Evolutionary conservation across 1,140 invertebrate species (phyloP).

Genomic region (Drosophila rhopaloa): DNA sequence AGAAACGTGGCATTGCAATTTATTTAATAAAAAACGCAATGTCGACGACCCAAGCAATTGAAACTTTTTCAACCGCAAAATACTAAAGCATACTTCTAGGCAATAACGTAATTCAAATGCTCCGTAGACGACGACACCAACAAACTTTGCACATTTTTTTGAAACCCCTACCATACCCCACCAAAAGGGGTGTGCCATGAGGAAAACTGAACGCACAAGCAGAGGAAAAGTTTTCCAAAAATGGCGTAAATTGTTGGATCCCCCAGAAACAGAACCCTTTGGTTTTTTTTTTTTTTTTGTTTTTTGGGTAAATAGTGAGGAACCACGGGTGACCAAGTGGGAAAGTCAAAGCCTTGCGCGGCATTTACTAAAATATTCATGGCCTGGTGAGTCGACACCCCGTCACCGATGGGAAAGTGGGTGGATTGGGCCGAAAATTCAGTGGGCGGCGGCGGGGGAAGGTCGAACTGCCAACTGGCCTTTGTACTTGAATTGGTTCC

Average conservation of each 20-base stretch:
- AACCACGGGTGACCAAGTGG: slow-evolving; percentile 65
- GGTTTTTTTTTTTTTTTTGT: slow-evolving; percentile 20
- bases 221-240: slow-evolving; percentile 61
- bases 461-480: slow-evolving; percentile 58
- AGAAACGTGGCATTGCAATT: slow-evolving; percentile 61
- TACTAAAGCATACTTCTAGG: slow-evolving; percentile 78
- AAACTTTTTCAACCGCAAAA: slow-evolving; percentile 81
- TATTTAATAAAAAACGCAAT: slow-evolving; percentile 75
- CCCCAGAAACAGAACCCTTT: slow-evolving; percentile 49
- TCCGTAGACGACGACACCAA: slow-evolving; percentile 65
- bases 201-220: slow-evolving; percentile 39
- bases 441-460: slow-evolving; percentile 6
- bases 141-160: slow-evolving; percentile 74
- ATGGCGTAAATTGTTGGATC: slow-evolving; percentile 72
- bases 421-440: background rate
- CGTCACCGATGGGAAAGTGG: slow-evolving; percentile 4
- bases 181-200: slow-evolving; percentile 6
- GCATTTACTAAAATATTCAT: slow-evolving; percentile 80
- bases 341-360: slow-evolving; percentile 73
- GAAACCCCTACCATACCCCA: background rate
- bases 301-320: slow-evolving; percentile 55
- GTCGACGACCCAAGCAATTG: slow-evolving; percentile 73
- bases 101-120: slow-evolving; percentile 79
- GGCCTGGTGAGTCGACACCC: slow-evolving; percentile 73
- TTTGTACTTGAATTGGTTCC: slow-evolving; percentile 51